phyloP scores from a whole-genome alignment of 1,140 invertebrate genomes.

The Bursaphelenchus mucronatus region DNA sequence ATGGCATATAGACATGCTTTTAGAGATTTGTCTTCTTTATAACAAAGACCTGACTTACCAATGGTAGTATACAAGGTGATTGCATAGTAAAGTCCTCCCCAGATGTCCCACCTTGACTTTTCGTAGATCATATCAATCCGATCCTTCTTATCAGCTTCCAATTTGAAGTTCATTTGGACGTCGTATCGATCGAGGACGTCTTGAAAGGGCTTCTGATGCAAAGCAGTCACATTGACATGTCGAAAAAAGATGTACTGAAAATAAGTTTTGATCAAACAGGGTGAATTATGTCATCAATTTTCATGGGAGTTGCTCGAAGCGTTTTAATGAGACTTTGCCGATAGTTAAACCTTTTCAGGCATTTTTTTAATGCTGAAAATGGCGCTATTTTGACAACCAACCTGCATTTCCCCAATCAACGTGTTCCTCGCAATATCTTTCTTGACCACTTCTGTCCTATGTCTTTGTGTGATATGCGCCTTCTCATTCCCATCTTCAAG shows the following conservation, averaged over 20 bases:
- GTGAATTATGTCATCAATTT: slow-evolving; percentile 1
- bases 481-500: slow-evolving; percentile 28
- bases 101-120: slow-evolving; percentile 33
- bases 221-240: slow-evolving; percentile 27
- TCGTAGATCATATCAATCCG: neutral
- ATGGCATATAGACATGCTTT: neutral
- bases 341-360: too few species aligned
- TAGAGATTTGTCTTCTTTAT: slow-evolving; percentile 6
- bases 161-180: slow-evolving; percentile 24
- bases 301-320: too few species aligned
- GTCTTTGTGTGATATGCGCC: slow-evolving; percentile 15
- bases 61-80: slow-evolving; percentile 53
- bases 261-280: slow-evolving; percentile 14
- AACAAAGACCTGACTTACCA: slow-evolving; percentile 22
- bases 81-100: slow-evolving; percentile 50
- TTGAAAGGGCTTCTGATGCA: slow-evolving; percentile 23
- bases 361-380: too few species aligned
- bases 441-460: neutral
- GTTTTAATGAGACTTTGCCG: too few species aligned
- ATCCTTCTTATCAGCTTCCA: slow-evolving; percentile 3
- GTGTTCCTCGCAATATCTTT: slow-evolving; percentile 13
- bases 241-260: slow-evolving; percentile 33
- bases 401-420: slow-evolving; percentile 12
- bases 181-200: slow-evolving; percentile 34
- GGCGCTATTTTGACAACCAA: neutral